phyloP scores from a whole-genome alignment of 2,797 vertebrate species.

The Hyperoplus immaculatus region DNA sequence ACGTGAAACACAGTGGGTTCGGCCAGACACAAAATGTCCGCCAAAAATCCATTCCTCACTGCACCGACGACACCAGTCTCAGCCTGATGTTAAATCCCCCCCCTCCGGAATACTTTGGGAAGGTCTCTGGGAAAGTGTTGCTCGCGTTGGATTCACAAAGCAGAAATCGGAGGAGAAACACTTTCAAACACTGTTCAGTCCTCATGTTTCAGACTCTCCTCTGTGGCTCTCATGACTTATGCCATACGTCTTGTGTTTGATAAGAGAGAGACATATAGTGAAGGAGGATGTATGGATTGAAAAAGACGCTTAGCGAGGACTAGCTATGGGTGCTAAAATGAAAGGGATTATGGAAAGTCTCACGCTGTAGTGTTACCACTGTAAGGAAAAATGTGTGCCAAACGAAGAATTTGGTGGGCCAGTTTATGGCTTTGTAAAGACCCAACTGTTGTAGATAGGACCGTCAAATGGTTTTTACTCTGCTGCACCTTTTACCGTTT shows the following conservation, averaged over 20 bases:
- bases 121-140: slow-evolving; percentile 50
- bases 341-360: slow-evolving; percentile 60
- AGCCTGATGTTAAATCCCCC: slow-evolving; percentile 49
- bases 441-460: slow-evolving; percentile 38
- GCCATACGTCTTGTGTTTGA: slow-evolving; percentile 50
- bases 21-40: slow-evolving; percentile 60
- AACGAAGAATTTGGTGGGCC: slow-evolving; percentile 49
- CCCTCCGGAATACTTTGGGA: slow-evolving; percentile 18
- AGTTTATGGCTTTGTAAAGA: slow-evolving; percentile 51
- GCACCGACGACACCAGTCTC: slow-evolving; percentile 36
- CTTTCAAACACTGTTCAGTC: slow-evolving; percentile 39
- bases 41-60: slow-evolving; percentile 46
- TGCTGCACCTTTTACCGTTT: slow-evolving; percentile 36
- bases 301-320: slow-evolving; percentile 61
- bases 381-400: slow-evolving; percentile 63
- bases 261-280: slow-evolving; percentile 17
- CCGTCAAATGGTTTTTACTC: slow-evolving; percentile 41
- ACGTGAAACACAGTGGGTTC: slow-evolving; percentile 26
- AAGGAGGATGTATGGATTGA: slow-evolving; percentile 44
- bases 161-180: slow-evolving; percentile 50
- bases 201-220: slow-evolving; percentile 47
- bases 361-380: slow-evolving; percentile 52
- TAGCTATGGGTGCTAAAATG: slow-evolving; percentile 50
- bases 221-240: slow-evolving; percentile 44
- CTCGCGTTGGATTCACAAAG: slow-evolving; percentile 30